phyloP scores from a whole-genome alignment of 2,888 invertebrate species.

The Lampropteryx suffumata region DNA sequence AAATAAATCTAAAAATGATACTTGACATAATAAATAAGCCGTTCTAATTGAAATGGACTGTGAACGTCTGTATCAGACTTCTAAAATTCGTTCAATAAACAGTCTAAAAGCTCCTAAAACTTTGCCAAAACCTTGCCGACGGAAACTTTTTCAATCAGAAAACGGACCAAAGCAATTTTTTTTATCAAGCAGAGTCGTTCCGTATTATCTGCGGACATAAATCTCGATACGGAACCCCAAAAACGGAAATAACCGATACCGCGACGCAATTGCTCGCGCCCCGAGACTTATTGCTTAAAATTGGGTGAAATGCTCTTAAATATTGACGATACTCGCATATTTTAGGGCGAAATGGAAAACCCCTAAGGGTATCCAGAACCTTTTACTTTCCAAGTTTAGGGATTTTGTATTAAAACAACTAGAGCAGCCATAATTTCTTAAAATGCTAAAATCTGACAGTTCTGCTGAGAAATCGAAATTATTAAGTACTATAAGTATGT shows the following conservation, averaged over 20 bases:
- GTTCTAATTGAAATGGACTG: slow-evolving; percentile 13
- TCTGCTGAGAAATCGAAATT: too few relatives aligned
- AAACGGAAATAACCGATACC: slow-evolving; percentile 47
- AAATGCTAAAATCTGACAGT: too few relatives aligned
- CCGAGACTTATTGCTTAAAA: slow-evolving; percentile 48
- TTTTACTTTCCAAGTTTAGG: background rate
- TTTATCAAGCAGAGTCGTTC: slow-evolving; percentile 32
- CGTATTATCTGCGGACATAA: slow-evolving; percentile 38
- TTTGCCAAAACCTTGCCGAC: slow-evolving; percentile 20
- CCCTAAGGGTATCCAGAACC: slow-evolving; percentile 1
- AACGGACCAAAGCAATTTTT: slow-evolving; percentile 39
- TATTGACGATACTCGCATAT: slow-evolving; percentile 18
- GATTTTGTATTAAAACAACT: too few relatives aligned
- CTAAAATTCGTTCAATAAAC: slow-evolving; percentile 10
- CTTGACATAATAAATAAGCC: background rate
- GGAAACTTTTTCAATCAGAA: slow-evolving; percentile 52
- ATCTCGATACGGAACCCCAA: slow-evolving; percentile 35
- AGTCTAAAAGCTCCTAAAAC: slow-evolving; percentile 16
- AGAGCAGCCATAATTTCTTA: too few relatives aligned
- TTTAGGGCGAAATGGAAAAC: slow-evolving; percentile 5
- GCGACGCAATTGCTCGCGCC: slow-evolving; percentile 49
- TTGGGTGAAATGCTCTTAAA: slow-evolving; percentile 39
- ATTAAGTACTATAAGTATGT: too few relatives aligned
- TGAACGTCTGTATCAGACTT: slow-evolving; percentile 11
- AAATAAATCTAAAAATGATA: too few relatives aligned